phyloP scores from a whole-genome alignment of 1,140 invertebrate species.

The Drosophila dunni region DNA sequence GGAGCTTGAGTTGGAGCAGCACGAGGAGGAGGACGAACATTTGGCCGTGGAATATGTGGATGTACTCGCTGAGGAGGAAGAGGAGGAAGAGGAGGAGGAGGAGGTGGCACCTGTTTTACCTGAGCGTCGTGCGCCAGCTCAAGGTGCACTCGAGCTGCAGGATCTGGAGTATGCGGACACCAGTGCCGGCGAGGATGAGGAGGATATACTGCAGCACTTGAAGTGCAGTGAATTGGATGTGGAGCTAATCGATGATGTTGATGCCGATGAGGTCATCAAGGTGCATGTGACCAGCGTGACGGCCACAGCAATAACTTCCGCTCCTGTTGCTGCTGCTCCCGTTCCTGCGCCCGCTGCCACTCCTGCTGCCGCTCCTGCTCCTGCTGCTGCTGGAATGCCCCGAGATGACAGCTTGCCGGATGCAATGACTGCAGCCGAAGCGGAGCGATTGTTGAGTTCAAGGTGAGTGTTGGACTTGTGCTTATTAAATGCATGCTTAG shows the following conservation, averaged over 20 bases:
- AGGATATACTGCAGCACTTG: conserved; percentile 81
- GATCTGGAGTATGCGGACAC: conserved; percentile 86
- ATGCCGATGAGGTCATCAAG: conserved; percentile 75
- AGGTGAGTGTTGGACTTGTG: conserved; percentile 86
- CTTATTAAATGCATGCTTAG: background rate
- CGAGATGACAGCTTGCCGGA: conserved; percentile 85
- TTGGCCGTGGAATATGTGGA: conserved; percentile 62
- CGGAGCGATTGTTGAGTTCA: conserved; percentile 92
- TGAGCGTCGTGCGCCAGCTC: conserved; percentile 54
- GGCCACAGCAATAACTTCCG: background rate
- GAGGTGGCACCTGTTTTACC: conserved; percentile 67
- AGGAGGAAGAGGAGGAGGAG: conserved; percentile 39
- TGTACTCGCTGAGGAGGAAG: conserved; percentile 11
- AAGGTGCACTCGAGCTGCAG: conserved; percentile 78
- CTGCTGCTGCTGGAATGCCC: conserved; percentile 41
- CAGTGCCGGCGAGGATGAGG: conserved; percentile 85
- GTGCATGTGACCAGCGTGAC: conserved; percentile 49
- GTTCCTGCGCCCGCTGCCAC: background rate
- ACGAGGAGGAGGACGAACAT: conserved; percentile 51
- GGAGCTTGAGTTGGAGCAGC: conserved; percentile 42
- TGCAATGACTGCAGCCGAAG: conserved; percentile 93
- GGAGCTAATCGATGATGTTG: conserved; percentile 56
- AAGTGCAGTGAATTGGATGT: conserved; percentile 73
- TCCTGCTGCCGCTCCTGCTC: background rate
- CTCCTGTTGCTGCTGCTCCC: background rate